Conservation (phyloP, 2,888 invertebrate species). For the Muscina levida region DNA sequence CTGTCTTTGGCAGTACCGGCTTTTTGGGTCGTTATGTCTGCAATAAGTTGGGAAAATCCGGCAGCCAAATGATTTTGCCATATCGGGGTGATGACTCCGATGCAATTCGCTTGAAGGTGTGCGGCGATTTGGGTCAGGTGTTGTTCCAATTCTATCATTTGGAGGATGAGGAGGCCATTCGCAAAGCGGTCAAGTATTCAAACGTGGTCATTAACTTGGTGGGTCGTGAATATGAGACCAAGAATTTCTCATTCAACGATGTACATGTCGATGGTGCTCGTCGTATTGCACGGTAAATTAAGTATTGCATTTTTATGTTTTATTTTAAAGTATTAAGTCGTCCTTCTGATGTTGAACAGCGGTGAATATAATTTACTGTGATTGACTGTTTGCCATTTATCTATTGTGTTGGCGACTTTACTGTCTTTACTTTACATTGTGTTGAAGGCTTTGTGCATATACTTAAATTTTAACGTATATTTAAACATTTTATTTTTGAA, state of each 20-base stretch:
- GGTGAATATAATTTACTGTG: no score
- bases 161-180: slow-evolving; percentile 91
- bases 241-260: slow-evolving; percentile 91
- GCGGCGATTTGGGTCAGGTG: slow-evolving; percentile 97
- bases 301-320: slow-evolving; percentile 3
- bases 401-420: no score
- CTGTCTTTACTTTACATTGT: no score
- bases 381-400: no score
- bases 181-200: slow-evolving; percentile 93
- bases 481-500: no score
- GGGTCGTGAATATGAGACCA: slow-evolving; percentile 95
- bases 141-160: slow-evolving; percentile 92
- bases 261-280: slow-evolving; percentile 93
- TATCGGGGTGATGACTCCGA: slow-evolving; percentile 94
- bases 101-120: slow-evolving; percentile 88
- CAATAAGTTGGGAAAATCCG: slow-evolving; percentile 93
- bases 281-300: slow-evolving; percentile 86
- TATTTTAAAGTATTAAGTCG: not conserved
- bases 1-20: slow-evolving; percentile 96
- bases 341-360: not conserved
- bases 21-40: slow-evolving; percentile 93
- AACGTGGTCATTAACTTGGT: slow-evolving; percentile 98
- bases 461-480: no score
- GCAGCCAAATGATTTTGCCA: slow-evolving; percentile 94
- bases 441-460: no score